Evolutionary conservation across 2,113 vertebrate species (phyloP).

Genomic region (Onychostruthus taczanowskii): DNA sequence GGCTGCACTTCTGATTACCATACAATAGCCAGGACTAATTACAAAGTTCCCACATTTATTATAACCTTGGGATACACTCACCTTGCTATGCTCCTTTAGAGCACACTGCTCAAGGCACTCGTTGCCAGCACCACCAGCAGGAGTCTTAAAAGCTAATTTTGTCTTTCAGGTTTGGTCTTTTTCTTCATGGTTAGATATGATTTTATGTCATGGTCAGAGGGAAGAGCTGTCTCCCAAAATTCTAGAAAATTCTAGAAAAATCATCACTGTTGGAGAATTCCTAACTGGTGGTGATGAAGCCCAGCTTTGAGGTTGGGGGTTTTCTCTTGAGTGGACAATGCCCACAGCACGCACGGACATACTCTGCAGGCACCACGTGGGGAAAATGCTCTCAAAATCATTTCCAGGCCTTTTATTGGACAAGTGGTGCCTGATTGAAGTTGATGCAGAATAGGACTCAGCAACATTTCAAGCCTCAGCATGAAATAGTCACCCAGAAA

Average conservation of each 20-base stretch:
- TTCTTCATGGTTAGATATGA: neutral
- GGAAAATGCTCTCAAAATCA: neutral
- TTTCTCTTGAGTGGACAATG: neutral
- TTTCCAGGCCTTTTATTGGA: neutral
- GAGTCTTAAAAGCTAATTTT: neutral
- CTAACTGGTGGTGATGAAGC: neutral
- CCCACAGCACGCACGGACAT: rapidly evolving
- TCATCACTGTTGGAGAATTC: neutral
- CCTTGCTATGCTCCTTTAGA: neutral
- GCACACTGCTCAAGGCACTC: neutral
- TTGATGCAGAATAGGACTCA: neutral
- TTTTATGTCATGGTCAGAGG: neutral
- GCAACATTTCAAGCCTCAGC: neutral
- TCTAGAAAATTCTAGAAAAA: neutral
- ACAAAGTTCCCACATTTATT: neutral
- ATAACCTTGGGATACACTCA: neutral
- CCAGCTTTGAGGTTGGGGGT: neutral
- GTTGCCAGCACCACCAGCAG: neutral
- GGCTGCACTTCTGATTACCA: neutral
- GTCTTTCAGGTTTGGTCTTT: neutral
- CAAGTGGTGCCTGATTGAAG: neutral
- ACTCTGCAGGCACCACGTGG: neutral
- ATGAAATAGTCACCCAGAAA: neutral
- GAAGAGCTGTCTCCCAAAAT: neutral
- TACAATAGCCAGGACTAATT: neutral